These are phyloP conservation scores for Cromileptes altivelis DNA, from an alignment of 2,113 vertebrate species.

Conservation along the genomic window DNA sequence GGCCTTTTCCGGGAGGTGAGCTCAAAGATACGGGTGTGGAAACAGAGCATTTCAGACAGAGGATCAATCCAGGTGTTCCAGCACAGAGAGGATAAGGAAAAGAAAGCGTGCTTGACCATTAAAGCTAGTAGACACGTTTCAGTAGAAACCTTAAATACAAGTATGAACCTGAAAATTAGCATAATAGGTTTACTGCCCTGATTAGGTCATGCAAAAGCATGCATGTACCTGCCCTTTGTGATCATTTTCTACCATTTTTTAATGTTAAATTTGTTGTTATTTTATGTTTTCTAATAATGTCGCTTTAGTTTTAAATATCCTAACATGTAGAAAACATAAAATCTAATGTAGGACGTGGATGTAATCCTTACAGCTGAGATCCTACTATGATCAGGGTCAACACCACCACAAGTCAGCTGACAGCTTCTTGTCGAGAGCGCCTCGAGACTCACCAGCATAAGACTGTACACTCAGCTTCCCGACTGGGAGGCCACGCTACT, in stretches of 20 bases:
- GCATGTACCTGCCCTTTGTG: background rate
- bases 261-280: background rate
- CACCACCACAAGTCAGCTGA: conserved; percentile 6
- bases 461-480: conserved; percentile 16
- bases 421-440: conserved; percentile 23
- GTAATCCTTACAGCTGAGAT: conserved; percentile 1
- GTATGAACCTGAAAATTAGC: too few species aligned
- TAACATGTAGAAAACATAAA: background rate
- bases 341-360: background rate
- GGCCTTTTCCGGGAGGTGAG: too few species aligned
- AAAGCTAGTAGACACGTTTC: too few species aligned
- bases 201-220: background rate
- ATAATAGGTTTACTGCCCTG: too few species aligned
- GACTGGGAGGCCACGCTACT: background rate
- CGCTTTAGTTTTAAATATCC: background rate
- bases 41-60: too few species aligned
- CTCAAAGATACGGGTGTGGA: too few species aligned
- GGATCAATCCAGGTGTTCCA: too few species aligned
- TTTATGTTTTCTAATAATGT: background rate
- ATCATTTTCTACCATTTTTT: background rate
- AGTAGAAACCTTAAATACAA: too few species aligned
- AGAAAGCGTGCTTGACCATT: too few species aligned
- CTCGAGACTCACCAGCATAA: conserved; percentile 16
- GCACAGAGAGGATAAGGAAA: too few species aligned
- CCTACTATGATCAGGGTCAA: conserved; percentile 33